Base-by-base conservation (phyloP, 2,888 invertebrate genomes). In the Periphyllus acericola region DNA sequence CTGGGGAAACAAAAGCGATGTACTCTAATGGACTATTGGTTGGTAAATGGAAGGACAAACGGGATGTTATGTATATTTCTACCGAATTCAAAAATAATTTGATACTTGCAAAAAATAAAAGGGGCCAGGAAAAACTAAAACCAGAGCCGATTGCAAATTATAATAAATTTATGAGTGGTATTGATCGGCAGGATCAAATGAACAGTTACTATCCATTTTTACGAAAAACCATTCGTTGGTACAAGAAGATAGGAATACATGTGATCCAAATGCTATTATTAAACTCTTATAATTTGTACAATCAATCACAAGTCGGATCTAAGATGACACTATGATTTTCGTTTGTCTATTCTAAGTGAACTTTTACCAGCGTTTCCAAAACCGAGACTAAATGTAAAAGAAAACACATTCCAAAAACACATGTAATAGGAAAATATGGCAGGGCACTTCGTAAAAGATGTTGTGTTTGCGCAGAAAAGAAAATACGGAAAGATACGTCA, bases 71-170 rank as follows among this genome's bases (percentile, higher is more conserved):
- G 25, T 74, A 60, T 34, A 83, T 83, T 52, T 74, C 74, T 40
- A 74, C n/a, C 17, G 74, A 81, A 81, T 81, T 81, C 19, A 46
- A 76, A 76, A 76, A 76, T 52, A 8, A 76, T 40, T 29, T 76
- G 6, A 19, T 76, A 52, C 17, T 29, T 52, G 4, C 52, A 29
- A 52, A n/a, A 52, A 76, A 76, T 32, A 52, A 52, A 52, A 52
- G 29, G 14, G 76, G 76, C 8, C 25, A 82, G 90, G 90, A 89
- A 89, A 89, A 36, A 74, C 82, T 79, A 21, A 86, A 75, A 81
- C 90, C 36, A 87, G 89, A 21, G 89, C 90, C 60, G 89, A 90
- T 60, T 90, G 90, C 83, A 89, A 89, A 89, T 89, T 87, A 74
- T 34, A 34, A 74, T 34, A 34, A 74, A 25, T 74, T 36, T 76